phyloP scores from a whole-genome alignment of 2,113 vertebrate species.

The Calonectris borealis region DNA sequence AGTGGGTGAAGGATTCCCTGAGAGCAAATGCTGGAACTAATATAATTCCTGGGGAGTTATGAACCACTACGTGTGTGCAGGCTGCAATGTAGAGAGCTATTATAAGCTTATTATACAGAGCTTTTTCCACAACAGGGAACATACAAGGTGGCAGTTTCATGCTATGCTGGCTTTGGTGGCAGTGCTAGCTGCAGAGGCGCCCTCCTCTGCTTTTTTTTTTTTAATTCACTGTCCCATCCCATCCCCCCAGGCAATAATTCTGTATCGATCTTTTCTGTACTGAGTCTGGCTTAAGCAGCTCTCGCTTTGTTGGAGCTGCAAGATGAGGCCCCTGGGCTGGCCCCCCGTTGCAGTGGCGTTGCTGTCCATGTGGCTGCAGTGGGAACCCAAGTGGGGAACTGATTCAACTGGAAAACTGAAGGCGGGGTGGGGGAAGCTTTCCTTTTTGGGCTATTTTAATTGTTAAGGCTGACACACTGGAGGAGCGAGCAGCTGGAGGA shows the following conservation, averaged over 20 bases:
- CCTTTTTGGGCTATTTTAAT: neutral
- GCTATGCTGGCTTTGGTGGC: neutral
- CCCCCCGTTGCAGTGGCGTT: accelerated
- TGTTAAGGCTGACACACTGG: neutral
- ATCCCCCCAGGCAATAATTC: neutral
- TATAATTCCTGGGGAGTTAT: neutral
- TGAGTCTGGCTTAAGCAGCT: neutral
- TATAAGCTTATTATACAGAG: neutral
- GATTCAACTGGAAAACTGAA: neutral
- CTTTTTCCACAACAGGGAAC: neutral
- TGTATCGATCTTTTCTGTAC: neutral
- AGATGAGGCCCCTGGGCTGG: neutral
- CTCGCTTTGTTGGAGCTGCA: neutral
- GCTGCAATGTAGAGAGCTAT: neutral
- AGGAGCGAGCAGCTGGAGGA: neutral
- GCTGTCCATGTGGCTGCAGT: neutral
- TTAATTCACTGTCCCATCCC: neutral
- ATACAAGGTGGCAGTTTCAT: neutral
- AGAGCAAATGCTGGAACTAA: neutral
- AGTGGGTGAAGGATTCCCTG: neutral
- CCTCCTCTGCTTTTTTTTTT: neutral
- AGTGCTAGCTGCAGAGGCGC: neutral
- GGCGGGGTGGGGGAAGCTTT: neutral
- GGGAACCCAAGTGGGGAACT: neutral
- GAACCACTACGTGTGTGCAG: neutral